A percentile compares a stretch with the other conserved stretches of the same genome.
phyloP scores from a whole-genome alignment of 2,888 invertebrate genomes.

The Lasioglossum marginatum region DNA sequence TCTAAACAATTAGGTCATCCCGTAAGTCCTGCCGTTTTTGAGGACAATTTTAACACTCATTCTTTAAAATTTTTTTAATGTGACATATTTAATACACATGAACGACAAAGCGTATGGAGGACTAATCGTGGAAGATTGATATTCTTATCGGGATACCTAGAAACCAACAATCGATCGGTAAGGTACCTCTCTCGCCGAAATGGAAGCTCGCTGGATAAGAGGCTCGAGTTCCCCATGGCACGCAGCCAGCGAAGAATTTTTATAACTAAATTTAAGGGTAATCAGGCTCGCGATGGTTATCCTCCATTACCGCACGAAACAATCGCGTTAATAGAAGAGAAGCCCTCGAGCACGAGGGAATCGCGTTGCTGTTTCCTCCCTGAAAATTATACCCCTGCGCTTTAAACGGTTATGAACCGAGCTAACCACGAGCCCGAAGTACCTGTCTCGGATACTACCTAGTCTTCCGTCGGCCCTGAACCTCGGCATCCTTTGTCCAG shows the following conservation, averaged over 20 bases:
- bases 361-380: constrained; percentile 33
- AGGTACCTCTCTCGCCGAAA: constrained; percentile 26
- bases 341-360: constrained; percentile 13
- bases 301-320: constrained; percentile 28
- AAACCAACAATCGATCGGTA: constrained; percentile 54
- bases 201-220: constrained; percentile 48
- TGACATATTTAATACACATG: too few relatives aligned
- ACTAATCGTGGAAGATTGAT: neutral
- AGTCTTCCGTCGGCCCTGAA: constrained; percentile 9
- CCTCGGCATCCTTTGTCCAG: constrained; percentile 18
- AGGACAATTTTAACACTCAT: too few relatives aligned
- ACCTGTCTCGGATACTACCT: constrained; percentile 13
- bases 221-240: neutral
- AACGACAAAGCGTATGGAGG: too few relatives aligned
- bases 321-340: constrained; percentile 29
- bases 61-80: too few relatives aligned
- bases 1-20: neutral
- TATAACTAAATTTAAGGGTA: constrained; percentile 31
- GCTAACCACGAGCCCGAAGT: constrained; percentile 21
- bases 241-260: constrained; percentile 26
- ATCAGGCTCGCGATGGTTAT: constrained; percentile 26
- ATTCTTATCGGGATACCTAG: neutral
- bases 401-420: constrained; percentile 37
- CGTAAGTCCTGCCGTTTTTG: neutral
- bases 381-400: constrained; percentile 54